Conservation (phyloP, 2,797 vertebrate genomes). For the Eidolon dupreanum region DNA sequence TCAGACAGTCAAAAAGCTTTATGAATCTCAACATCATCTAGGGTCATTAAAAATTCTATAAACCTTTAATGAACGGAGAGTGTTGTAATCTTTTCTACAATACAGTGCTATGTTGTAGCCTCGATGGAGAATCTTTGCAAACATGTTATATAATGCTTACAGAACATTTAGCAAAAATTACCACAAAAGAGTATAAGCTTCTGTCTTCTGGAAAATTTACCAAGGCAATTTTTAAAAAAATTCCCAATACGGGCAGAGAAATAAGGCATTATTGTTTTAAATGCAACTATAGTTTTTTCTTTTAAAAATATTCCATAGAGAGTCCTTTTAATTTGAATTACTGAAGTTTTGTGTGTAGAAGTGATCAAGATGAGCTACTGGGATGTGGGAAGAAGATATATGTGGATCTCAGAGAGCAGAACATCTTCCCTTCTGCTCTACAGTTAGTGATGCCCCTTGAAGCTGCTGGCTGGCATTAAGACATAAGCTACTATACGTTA, state of each 20-base stretch:
- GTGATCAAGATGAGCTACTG: background rate
- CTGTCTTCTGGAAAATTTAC: background rate
- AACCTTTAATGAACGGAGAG: background rate
- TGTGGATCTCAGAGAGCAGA: background rate
- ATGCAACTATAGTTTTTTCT: background rate
- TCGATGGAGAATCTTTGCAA: background rate
- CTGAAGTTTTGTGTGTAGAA: background rate
- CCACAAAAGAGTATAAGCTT: background rate
- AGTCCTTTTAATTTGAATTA: background rate
- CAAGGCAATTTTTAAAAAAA: background rate
- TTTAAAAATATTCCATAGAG: background rate
- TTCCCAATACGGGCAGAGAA: background rate
- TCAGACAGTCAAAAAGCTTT: background rate
- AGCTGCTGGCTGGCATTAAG: background rate
- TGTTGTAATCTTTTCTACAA: background rate
- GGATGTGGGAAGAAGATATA: background rate
- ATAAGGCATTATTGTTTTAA: background rate
- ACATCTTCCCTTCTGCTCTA: background rate
- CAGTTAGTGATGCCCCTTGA: too few species aligned
- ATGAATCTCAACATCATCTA: background rate
- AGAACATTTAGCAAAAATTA: background rate
- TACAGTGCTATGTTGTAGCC: background rate
- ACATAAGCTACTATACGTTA: rapidly evolving
- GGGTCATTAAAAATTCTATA: background rate
- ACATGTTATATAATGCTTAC: background rate